phyloP scores from a whole-genome alignment of 1,140 invertebrate species.

The Bursaphelenchus mucronatus region DNA sequence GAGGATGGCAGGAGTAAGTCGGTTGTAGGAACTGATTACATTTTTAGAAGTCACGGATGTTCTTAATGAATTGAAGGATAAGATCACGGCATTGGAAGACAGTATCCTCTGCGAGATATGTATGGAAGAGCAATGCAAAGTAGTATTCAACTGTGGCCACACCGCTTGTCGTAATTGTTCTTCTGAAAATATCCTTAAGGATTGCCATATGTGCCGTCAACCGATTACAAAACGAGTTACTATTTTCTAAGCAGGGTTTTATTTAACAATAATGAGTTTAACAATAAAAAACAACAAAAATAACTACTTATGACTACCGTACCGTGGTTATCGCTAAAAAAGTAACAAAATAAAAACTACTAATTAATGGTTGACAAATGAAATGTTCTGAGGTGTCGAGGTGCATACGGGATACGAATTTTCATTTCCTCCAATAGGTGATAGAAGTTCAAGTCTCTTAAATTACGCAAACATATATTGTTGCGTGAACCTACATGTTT shows the following conservation, averaged over 20 bases:
- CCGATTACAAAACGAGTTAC: not conserved
- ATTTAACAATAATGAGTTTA: too few relatives aligned
- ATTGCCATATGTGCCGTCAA: constrained; percentile 4
- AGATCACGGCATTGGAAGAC: constrained; percentile 1
- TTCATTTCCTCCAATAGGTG: too few relatives aligned
- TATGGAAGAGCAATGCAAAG: constrained; percentile 4
- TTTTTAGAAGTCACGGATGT: not conserved
- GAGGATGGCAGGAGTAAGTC: not conserved
- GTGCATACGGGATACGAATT: too few relatives aligned
- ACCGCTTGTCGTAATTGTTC: not conserved
- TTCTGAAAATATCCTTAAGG: not conserved
- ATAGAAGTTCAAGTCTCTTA: too few relatives aligned
- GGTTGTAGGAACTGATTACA: not conserved
- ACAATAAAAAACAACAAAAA: too few relatives aligned
- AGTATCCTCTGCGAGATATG: not conserved
- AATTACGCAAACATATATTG: too few relatives aligned
- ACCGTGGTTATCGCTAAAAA: too few relatives aligned
- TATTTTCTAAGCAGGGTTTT: not conserved
- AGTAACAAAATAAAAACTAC: too few relatives aligned
- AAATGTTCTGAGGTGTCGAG: too few relatives aligned
- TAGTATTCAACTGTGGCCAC: constrained; percentile 2
- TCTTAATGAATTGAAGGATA: not conserved
- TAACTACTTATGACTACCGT: too few relatives aligned
- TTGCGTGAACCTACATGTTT: too few relatives aligned
- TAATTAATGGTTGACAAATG: too few relatives aligned